Conservation (phyloP, 64 coral and sea anemone genomes). For the Montipora cactus region DNA sequence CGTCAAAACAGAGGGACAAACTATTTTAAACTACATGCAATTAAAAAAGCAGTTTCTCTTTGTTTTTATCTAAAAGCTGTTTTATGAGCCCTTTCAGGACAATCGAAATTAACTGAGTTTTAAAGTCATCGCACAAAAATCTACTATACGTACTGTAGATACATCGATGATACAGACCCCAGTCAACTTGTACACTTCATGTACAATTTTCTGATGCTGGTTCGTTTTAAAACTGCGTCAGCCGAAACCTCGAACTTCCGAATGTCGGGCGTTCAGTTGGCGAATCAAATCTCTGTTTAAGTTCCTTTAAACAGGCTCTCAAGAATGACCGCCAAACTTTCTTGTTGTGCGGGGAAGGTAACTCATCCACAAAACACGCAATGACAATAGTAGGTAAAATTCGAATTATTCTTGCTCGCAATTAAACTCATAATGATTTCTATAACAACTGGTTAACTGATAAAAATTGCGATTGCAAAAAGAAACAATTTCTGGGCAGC, state of each 20-base stretch:
- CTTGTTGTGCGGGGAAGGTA: constrained; percentile 15
- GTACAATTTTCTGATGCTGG: not conserved
- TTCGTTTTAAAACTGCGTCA: not conserved
- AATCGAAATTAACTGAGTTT: not conserved
- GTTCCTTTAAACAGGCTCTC: too few relatives aligned
- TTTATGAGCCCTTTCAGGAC: not conserved
- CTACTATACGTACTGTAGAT: too few relatives aligned
- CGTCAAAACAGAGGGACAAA: not conserved
- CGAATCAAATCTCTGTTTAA: too few relatives aligned
- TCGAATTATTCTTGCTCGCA: constrained; percentile 7
- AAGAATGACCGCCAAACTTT: too few relatives aligned
- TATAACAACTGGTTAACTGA: constrained; percentile 21
- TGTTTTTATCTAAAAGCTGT: not conserved
- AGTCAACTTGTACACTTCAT: too few relatives aligned
- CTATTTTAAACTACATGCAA: not conserved
- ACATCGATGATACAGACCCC: too few relatives aligned
- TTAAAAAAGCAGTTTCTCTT: not conserved
- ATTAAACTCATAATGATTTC: constrained; percentile 13
- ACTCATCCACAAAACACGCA: not conserved
- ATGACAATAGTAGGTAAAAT: not conserved
- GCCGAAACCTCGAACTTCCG: too few relatives aligned
- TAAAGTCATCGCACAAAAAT: too few relatives aligned
- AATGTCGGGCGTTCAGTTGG: too few relatives aligned
- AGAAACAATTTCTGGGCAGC: not conserved
- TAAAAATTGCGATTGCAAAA: constrained; percentile 13